These are phyloP conservation scores for Gymnothorax javanicus DNA, from an alignment of 2,797 vertebrate genomes.

Conservation along the genomic window DNA sequence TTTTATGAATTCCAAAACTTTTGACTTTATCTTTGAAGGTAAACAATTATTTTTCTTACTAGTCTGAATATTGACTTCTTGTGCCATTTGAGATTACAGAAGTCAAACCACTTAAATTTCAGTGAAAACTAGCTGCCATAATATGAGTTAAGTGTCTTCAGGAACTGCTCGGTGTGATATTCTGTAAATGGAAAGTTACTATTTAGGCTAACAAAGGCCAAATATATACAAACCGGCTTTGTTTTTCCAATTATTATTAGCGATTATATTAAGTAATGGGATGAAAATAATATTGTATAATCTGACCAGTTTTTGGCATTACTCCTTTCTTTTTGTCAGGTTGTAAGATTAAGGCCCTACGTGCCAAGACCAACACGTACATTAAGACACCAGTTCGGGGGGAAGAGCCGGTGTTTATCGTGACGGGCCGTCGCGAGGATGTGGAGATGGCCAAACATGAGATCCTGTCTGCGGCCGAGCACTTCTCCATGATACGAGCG, in stretches of 20 bases:
- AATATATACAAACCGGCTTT: neutral
- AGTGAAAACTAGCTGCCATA: no score
- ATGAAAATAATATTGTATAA: neutral
- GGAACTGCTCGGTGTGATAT: no score
- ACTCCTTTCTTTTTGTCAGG: conserved; percentile 63
- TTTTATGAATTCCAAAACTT: no score
- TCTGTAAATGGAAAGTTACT: no score
- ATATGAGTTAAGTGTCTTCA: no score
- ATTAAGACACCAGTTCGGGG: conserved; percentile 96
- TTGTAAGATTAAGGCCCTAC: conserved; percentile 96
- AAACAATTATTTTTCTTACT: no score
- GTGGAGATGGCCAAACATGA: conserved; percentile 96
- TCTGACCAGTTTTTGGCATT: no score
- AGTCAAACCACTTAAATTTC: no score
- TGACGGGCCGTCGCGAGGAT: conserved; percentile 92
- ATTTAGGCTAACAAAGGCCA: no score
- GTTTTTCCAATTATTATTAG: neutral
- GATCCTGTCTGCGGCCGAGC: conserved; percentile 92
- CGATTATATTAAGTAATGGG: neutral
- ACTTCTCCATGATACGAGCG: conserved; percentile 96
- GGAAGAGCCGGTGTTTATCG: conserved; percentile 93
- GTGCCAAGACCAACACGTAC: conserved; percentile 96
- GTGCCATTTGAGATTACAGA: no score
- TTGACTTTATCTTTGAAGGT: no score
- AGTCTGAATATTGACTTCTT: no score